Percentiles rank a stretch among this genome's conserved stretches.
These are phyloP conservation scores for Acanthacorydalis orientalis DNA, from an alignment of 2,888 invertebrate species.

Conservation along the genomic window DNA sequence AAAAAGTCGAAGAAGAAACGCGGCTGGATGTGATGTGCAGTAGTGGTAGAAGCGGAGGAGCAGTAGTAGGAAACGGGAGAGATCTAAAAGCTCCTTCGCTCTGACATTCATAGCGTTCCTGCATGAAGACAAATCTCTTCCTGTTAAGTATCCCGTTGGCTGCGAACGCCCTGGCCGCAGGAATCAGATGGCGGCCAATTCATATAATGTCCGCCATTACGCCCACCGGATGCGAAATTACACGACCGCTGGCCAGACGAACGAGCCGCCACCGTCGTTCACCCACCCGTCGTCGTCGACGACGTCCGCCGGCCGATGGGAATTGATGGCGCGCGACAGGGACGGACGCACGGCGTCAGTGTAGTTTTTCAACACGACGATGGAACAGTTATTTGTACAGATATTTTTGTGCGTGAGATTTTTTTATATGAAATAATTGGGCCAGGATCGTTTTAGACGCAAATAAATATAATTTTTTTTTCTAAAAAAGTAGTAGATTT, in stretches of 20 bases:
- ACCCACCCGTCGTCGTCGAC: neutral
- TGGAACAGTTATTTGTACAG: neutral
- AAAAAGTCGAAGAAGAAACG: neutral
- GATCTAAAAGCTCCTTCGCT: neutral
- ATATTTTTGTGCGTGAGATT: no score
- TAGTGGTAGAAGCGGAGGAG: neutral
- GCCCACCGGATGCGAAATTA: slow-evolving; percentile 4
- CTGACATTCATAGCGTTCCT: neutral
- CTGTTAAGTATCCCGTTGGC: neutral
- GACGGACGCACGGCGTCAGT: no score
- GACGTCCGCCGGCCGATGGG: neutral
- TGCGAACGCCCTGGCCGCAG: neutral
- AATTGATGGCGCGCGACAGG: neutral
- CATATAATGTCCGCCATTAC: slow-evolving; percentile 5
- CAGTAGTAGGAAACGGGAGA: neutral
- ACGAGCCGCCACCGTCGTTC: neutral
- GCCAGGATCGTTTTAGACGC: no score
- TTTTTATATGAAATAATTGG: no score
- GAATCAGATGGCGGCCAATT: neutral
- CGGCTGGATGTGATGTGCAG: neutral
- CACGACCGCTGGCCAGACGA: slow-evolving; percentile 3
- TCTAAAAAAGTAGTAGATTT: no score
- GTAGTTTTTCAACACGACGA: neutral
- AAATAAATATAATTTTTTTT: no score
- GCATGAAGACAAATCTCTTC: neutral